These are phyloP conservation scores for Cryptophagus acutangulus DNA, from an alignment of 2,888 invertebrate genomes.

Conservation along the genomic window DNA sequence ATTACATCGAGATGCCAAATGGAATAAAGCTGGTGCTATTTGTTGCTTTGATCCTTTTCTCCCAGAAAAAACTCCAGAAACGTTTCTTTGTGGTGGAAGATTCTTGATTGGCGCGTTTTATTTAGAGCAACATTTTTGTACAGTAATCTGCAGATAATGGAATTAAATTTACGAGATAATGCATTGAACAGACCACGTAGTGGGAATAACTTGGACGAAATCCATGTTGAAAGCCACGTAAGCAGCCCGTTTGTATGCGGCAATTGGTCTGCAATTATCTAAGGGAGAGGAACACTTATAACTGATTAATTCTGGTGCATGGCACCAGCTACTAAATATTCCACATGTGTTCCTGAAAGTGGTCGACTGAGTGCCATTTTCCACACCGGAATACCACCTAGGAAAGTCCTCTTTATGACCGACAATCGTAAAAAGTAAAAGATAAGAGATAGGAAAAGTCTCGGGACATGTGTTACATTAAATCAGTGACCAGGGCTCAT, in stretches of 20 bases:
- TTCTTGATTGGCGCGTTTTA: too few relatives aligned
- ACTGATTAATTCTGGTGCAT: constrained; percentile 15
- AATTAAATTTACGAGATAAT: too few relatives aligned
- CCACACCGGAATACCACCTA: constrained; percentile 17
- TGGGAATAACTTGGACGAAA: too few relatives aligned
- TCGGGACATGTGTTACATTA: constrained; percentile 18
- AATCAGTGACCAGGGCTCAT: constrained; percentile 17
- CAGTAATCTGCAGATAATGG: too few relatives aligned
- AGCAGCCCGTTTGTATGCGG: constrained; percentile 22
- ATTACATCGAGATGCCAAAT: background rate
- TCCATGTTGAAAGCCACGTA: too few relatives aligned
- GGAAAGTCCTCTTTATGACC: constrained; percentile 21
- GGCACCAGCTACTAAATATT: constrained; percentile 15
- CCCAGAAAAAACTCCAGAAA: too few relatives aligned
- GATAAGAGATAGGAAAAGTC: constrained; percentile 20
- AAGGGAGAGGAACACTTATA: constrained; percentile 13
- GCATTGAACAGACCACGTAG: too few relatives aligned
- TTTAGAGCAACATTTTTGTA: too few relatives aligned
- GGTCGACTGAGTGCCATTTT: constrained; percentile 3
- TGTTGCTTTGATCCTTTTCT: background rate
- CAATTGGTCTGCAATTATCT: constrained; percentile 19
- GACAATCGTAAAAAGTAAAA: constrained; percentile 16
- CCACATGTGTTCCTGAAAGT: constrained; percentile 10
- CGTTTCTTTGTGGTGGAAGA: too few relatives aligned
- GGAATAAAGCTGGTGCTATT: background rate